Evolutionary conservation across 2,797 vertebrate genomes (phyloP).

Genomic region (Nyctibius grandis): DNA sequence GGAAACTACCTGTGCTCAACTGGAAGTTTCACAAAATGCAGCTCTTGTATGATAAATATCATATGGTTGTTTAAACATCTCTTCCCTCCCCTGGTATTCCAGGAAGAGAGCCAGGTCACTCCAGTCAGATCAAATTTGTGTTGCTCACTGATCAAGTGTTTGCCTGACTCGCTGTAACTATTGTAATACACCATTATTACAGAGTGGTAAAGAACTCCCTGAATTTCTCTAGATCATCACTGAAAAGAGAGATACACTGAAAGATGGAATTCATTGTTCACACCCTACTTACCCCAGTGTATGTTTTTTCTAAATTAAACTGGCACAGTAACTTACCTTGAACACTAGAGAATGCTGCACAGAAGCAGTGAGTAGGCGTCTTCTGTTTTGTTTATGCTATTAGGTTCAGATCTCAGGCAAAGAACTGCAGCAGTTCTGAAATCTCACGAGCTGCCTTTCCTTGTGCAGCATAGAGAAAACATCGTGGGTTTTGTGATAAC

Average conservation of each 20-base stretch:
- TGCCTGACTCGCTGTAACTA: neutral
- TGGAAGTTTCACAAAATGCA: neutral
- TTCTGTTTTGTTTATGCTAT: accelerated
- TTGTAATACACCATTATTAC: accelerated
- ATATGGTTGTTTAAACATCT: neutral
- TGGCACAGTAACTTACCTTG: no score
- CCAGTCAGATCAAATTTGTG: neutral
- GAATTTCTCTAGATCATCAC: neutral
- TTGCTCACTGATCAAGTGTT: neutral
- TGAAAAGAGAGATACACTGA: neutral
- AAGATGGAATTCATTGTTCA: neutral
- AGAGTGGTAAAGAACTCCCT: neutral
- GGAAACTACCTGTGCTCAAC: neutral
- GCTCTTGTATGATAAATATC: neutral
- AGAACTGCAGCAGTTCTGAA: no score
- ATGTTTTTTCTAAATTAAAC: neutral
- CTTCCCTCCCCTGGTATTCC: neutral
- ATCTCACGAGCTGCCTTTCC: neutral
- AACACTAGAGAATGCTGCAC: neutral
- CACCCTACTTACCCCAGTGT: neutral
- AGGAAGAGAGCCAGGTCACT: neutral
- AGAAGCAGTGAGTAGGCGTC: neutral
- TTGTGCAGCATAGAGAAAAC: neutral
- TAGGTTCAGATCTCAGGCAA: neutral
- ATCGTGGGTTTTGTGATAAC: neutral